A percentile compares a stretch with the other conserved stretches of the same genome.
Conservation (phyloP, 1,140 invertebrate genomes). For the Megalonaias nervosa region DNA sequence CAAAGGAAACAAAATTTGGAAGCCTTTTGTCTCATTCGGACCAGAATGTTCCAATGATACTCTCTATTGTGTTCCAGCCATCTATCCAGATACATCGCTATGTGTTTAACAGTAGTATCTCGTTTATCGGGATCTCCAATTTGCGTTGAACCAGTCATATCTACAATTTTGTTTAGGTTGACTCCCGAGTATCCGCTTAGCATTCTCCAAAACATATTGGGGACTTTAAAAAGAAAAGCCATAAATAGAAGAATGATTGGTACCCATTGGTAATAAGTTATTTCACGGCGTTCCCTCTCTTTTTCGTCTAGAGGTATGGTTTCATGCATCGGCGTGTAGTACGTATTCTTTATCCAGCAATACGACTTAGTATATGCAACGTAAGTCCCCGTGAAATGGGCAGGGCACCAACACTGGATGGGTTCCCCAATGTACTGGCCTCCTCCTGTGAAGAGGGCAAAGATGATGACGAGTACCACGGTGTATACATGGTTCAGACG, state of each 20-base stretch:
- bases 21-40: constrained; percentile 55
- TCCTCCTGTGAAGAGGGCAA: constrained; percentile 61
- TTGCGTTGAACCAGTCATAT: constrained; percentile 57
- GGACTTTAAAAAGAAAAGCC: constrained; percentile 68
- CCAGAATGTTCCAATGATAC: constrained; percentile 58
- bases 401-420: constrained; percentile 71
- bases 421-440: constrained; percentile 86
- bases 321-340: constrained; percentile 70
- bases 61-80: constrained; percentile 64
- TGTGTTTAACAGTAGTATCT: constrained; percentile 57
- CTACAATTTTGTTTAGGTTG: constrained; percentile 63
- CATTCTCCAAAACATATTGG: constrained; percentile 65
- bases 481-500: constrained; percentile 63
- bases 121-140: constrained; percentile 56
- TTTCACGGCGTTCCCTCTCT: constrained; percentile 51
- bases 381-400: constrained; percentile 69
- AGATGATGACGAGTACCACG: constrained; percentile 60
- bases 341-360: constrained; percentile 73
- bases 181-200: constrained; percentile 56
- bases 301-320: constrained; percentile 59
- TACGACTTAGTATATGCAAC: constrained; percentile 71
- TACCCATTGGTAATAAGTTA: constrained; percentile 70
- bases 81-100: constrained; percentile 61
- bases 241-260: constrained; percentile 67
- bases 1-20: constrained; percentile 65